These are phyloP conservation scores for Phataginus tricuspis DNA, from an alignment of 2,797 vertebrate genomes.

Conservation along the genomic window DNA sequence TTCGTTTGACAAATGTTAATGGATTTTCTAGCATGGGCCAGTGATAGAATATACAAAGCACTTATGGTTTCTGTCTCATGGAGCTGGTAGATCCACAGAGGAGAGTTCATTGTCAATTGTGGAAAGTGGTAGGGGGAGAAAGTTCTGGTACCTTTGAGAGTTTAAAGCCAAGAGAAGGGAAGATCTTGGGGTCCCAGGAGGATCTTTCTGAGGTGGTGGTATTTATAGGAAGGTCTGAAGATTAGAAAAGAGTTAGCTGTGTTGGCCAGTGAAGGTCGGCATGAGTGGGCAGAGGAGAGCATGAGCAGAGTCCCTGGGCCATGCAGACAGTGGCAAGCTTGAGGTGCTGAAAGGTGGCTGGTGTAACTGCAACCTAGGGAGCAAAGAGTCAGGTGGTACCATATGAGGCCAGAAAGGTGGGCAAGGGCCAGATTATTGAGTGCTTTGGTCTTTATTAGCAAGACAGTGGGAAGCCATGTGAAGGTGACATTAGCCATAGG, in stretches of 20 bases:
- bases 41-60: background rate
- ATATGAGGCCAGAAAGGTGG: background rate
- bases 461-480: background rate
- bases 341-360: background rate
- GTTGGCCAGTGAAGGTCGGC: background rate
- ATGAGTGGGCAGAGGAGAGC: background rate
- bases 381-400: background rate
- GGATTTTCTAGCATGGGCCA: background rate
- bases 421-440: background rate
- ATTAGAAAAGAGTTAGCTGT: background rate
- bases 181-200: background rate
- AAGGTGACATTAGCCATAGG: background rate
- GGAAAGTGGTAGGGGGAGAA: background rate
- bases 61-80: background rate
- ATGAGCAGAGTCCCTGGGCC: background rate
- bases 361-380: background rate
- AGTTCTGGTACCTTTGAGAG: background rate
- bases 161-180: background rate
- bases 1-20: background rate
- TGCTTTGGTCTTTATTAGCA: background rate
- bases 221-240: background rate
- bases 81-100: background rate
- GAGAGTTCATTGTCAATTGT: background rate
- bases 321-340: background rate
- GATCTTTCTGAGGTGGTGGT: background rate